phyloP scores from a whole-genome alignment of 2,888 invertebrate species.

The Beris chalybata region DNA sequence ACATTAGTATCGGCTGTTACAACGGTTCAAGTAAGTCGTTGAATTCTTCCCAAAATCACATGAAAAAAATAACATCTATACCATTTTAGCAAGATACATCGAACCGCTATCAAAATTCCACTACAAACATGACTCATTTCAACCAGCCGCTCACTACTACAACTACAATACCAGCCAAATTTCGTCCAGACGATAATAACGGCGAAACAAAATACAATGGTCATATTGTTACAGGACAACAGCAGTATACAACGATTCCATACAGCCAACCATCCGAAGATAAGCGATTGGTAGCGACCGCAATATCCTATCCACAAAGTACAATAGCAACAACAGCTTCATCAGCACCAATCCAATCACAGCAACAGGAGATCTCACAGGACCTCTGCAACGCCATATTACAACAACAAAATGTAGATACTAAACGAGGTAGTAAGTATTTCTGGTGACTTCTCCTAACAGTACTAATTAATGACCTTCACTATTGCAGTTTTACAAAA shows the following conservation, averaged over 20 bases:
- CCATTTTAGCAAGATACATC: constrained; percentile 40
- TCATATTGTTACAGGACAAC: constrained; percentile 50
- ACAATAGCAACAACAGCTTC: constrained; percentile 45
- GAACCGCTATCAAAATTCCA: constrained; percentile 51
- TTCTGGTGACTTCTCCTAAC: background rate
- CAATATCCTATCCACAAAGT: constrained; percentile 49
- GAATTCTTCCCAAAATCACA: constrained; percentile 30
- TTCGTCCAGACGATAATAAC: constrained; percentile 61
- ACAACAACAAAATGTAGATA: constrained; percentile 52
- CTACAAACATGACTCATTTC: constrained; percentile 58
- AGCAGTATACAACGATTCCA: constrained; percentile 48
- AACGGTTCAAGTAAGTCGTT: constrained; percentile 49
- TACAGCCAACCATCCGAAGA: constrained; percentile 47
- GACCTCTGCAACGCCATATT: constrained; percentile 56
- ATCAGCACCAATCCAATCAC: constrained; percentile 42
- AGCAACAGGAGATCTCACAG: constrained; percentile 54
- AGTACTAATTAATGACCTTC: background rate
- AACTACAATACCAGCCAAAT: constrained; percentile 64
- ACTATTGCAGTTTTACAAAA: constrained; percentile 51
- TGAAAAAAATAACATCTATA: constrained; percentile 25
- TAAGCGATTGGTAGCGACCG: constrained; percentile 47
- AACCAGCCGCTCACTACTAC: constrained; percentile 57
- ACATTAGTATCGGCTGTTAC: constrained; percentile 64
- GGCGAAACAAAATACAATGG: constrained; percentile 61
- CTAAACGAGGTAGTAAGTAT: constrained; percentile 46